phyloP scores from a whole-genome alignment of 2,113 vertebrate genomes.

The Lepisosteus osseus region DNA sequence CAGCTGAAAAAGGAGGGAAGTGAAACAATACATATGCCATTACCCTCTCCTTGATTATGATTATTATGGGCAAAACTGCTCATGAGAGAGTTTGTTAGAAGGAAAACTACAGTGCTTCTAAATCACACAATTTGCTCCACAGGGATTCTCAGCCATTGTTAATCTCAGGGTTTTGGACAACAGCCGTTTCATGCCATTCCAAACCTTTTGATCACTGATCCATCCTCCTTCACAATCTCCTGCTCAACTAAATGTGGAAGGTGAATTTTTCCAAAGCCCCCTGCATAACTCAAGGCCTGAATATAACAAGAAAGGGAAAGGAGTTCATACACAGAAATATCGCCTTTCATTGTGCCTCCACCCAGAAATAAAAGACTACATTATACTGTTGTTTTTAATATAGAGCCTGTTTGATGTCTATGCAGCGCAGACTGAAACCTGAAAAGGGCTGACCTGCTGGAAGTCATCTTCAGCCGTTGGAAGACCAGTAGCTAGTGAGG shows the following conservation, averaged over 20 bases:
- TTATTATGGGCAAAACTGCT: too few relatives aligned
- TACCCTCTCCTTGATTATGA: too few relatives aligned
- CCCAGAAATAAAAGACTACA: not conserved
- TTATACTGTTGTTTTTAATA: too few relatives aligned
- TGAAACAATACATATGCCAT: too few relatives aligned
- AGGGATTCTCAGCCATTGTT: not conserved
- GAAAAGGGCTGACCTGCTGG: constrained; percentile 75
- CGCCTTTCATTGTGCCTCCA: too few relatives aligned
- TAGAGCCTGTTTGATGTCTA: too few relatives aligned
- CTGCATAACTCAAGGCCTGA: constrained; percentile 85
- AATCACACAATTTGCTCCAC: constrained; percentile 6
- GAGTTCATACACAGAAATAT: constrained; percentile 8
- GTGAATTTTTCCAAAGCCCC: constrained; percentile 71
- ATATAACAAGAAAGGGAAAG: constrained; percentile 33
- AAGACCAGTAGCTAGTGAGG: constrained; percentile 80
- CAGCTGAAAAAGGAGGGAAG: too few relatives aligned
- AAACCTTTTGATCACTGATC: constrained; percentile 92
- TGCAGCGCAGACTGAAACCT: too few relatives aligned
- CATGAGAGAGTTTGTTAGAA: not conserved
- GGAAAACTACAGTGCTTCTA: constrained; percentile 19
- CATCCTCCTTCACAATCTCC: constrained; percentile 80
- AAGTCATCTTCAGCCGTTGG: constrained; percentile 95
- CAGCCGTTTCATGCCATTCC: constrained; percentile 57
- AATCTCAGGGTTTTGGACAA: not conserved
- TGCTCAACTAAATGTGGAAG: constrained; percentile 83